These are phyloP conservation scores for Rhodeus uyekii DNA, from an alignment of 2,797 vertebrate species.

Conservation along the genomic window DNA sequence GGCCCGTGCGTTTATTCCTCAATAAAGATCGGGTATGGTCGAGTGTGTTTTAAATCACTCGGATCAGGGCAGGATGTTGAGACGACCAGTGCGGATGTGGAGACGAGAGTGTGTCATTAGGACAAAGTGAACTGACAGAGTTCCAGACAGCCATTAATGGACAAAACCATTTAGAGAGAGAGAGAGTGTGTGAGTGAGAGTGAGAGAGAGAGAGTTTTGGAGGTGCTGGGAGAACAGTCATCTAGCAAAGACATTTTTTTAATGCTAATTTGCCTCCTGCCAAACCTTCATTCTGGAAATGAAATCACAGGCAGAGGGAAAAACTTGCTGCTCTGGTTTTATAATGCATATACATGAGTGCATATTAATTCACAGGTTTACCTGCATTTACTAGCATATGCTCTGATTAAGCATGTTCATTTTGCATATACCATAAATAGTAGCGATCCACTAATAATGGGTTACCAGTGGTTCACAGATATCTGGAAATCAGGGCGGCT, in stretches of 20 bases:
- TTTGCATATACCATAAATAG: constrained; percentile 2
- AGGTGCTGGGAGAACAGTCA: constrained; percentile 37
- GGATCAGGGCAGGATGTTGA: constrained; percentile 48
- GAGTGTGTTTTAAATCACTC: constrained; percentile 56
- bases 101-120: constrained; percentile 69
- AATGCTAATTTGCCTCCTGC: constrained; percentile 55
- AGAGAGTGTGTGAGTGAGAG: neutral
- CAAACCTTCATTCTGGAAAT: constrained; percentile 54
- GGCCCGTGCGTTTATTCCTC: constrained; percentile 67
- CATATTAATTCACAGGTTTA: constrained; percentile 41
- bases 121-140: constrained; percentile 71
- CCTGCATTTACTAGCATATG: constrained; percentile 22
- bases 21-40: constrained; percentile 70
- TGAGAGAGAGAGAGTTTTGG: neutral
- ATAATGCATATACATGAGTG: constrained; percentile 32
- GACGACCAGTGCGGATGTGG: constrained; percentile 48
- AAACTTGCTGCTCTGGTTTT: constrained; percentile 31
- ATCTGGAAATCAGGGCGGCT: neutral
- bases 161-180: constrained; percentile 24
- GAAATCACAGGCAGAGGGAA: constrained; percentile 43
- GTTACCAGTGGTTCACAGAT: neutral
- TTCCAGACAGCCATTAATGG: constrained; percentile 35
- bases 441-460: neutral
- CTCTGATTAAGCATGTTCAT: neutral
- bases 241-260: constrained; percentile 53